A percentile compares a stretch with the other conserved stretches of the same genome.
phyloP scores from a whole-genome alignment of 2,113 vertebrate species.

The Probosciger aterrimus region DNA sequence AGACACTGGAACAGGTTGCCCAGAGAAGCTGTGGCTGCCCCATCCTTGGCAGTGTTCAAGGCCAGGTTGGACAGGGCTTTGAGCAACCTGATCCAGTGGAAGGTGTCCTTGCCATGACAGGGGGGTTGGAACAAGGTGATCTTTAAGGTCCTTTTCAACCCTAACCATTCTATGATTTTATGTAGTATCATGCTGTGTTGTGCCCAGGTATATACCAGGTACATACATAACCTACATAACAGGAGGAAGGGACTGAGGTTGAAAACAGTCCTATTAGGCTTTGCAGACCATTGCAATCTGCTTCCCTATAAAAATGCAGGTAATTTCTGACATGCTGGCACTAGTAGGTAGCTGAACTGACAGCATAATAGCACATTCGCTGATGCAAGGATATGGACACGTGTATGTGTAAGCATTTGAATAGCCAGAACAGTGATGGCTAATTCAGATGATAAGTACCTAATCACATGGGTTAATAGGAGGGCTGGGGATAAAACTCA shows the following conservation, averaged over 20 bases:
- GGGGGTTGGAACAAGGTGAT: neutral
- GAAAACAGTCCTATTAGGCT: neutral
- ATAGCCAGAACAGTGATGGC: neutral
- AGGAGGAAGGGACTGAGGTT: fast-evolving
- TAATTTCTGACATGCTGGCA: neutral
- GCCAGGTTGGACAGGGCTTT: neutral
- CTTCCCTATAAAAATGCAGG: neutral
- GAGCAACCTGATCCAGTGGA: neutral
- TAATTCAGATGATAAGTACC: neutral
- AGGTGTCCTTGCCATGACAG: neutral
- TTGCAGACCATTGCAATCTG: neutral
- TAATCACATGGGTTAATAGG: neutral
- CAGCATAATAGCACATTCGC: neutral
- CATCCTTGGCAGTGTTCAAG: neutral
- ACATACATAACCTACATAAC: neutral
- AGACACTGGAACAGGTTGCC: neutral
- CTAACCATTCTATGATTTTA: neutral
- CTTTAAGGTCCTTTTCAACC: neutral
- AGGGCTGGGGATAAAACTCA: neutral
- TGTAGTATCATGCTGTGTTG: fast-evolving
- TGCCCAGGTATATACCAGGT: neutral
- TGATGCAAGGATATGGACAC: neutral
- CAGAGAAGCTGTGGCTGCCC: neutral
- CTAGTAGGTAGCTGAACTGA: neutral
- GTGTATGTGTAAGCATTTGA: neutral